A percentile compares a stretch with the other conserved stretches of the same genome.
Evolutionary conservation across 2,113 vertebrate genomes (phyloP).

Genomic region (Scatophagus argus): DNA sequence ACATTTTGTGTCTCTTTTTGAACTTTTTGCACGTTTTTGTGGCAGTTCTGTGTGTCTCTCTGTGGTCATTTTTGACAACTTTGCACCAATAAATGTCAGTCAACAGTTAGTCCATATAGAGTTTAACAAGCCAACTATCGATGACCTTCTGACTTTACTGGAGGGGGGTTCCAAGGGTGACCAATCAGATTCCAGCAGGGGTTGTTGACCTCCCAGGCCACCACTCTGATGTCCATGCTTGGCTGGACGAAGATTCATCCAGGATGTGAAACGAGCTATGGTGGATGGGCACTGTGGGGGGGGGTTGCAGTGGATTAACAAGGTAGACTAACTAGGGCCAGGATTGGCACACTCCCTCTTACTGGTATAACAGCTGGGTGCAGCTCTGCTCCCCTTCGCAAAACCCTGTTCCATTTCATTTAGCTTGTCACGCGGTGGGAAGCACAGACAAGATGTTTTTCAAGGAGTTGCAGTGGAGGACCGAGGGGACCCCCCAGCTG

Average conservation of each 20-base stretch:
- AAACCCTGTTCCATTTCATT: conserved; percentile 67
- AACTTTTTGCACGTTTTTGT: background rate
- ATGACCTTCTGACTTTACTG: background rate
- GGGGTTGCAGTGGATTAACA: conserved; percentile 53
- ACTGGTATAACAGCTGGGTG: conserved; percentile 59
- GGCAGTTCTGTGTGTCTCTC: background rate
- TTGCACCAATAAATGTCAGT: background rate
- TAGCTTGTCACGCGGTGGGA: conserved; percentile 45
- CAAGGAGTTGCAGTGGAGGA: conserved; percentile 41
- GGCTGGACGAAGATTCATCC: conserved; percentile 18
- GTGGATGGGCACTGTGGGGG: conserved; percentile 36
- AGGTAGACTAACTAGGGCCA: conserved; percentile 44
- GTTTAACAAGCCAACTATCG: background rate
- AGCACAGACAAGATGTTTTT: conserved; percentile 64
- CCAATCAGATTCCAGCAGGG: background rate
- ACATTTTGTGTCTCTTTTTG: background rate
- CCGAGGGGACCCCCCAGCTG: conserved; percentile 34
- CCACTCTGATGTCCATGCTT: background rate
- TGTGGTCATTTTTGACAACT: background rate
- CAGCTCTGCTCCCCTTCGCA: conserved; percentile 38
- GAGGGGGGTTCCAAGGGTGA: background rate
- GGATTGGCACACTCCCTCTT: conserved; percentile 24
- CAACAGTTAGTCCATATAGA: background rate
- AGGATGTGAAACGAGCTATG: conserved; percentile 5
- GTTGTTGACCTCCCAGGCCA: background rate